Percentiles rank a stretch among this genome's conserved stretches.
Evolutionary conservation across 2,888 invertebrate species (phyloP).

Genomic region (Eugnorisma glareosa): DNA sequence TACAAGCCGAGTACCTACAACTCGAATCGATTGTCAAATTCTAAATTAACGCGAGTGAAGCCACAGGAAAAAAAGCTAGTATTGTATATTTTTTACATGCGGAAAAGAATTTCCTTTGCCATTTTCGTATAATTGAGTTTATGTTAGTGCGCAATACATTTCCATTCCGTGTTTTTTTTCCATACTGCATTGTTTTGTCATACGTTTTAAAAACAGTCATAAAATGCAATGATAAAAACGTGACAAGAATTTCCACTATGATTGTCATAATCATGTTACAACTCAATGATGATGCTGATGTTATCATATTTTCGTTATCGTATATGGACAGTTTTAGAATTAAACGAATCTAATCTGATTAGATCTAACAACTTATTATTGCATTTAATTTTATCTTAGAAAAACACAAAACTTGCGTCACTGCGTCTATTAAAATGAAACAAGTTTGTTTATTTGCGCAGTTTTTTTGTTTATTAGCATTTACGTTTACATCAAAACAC

Average conservation of each 20-base stretch:
- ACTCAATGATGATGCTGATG: constrained; percentile 30
- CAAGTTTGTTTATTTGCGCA: constrained; percentile 48
- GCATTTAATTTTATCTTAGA: constrained; percentile 13
- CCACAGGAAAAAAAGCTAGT: too few relatives aligned
- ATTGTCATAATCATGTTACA: constrained; percentile 31
- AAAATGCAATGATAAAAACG: constrained; percentile 46
- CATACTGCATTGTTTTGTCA: constrained; percentile 14
- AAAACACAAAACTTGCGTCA: constrained; percentile 36
- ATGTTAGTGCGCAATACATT: background rate
- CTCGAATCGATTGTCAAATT: too few relatives aligned
- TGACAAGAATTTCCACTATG: constrained; percentile 37
- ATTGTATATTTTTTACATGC: too few relatives aligned
- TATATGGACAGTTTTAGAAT: constrained; percentile 15
- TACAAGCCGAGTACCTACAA: too few relatives aligned
- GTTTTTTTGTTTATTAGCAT: constrained; percentile 43
- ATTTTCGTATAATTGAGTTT: constrained; percentile 9
- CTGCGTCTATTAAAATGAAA: constrained; percentile 14
- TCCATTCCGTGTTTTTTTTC: constrained; percentile 12
- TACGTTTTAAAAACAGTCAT: constrained; percentile 25
- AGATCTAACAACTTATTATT: constrained; percentile 17
- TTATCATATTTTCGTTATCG: constrained; percentile 42
- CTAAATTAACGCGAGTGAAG: too few relatives aligned
- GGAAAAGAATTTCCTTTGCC: background rate
- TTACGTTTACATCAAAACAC: background rate
- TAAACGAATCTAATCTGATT: constrained; percentile 31